Evolutionary conservation across 2,113 vertebrate species (phyloP), one percentile per base, ranked within the genome.

Genomic region (Saccopteryx leptura): DNA sequence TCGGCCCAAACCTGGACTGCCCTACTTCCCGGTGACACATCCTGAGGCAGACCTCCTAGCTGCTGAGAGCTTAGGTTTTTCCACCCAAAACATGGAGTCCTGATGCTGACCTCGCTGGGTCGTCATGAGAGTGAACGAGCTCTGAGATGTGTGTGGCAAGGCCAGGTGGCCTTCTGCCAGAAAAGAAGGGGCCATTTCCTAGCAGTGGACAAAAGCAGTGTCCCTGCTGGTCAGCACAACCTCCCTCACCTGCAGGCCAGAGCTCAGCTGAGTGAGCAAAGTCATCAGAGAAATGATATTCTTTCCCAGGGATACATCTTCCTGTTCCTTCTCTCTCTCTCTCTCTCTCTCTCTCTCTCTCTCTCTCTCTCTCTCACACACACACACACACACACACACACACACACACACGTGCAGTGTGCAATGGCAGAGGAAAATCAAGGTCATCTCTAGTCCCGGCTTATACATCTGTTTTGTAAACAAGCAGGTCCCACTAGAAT

Each of bases 81-180:
- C 66, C 31, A 33, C 9, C n/a, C 23, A 6, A 61, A 18, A 31
- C 7, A 14, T 15, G 46, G 58, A 19, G 50, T 6, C 1, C 23
- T 4, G 0, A 24, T 4, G 23, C 54, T 1, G 3, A 0, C 23
- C 68, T 50, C 50, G 13, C 1, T 7, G 26, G 52, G 14, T 11
- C 26, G 50, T 61, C 54, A 0, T 18, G 11, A 46, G 68, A 71
- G 0, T 14, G 54, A 28, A 60, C 3, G 28, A 21, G 54, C 54
- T 48, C 0, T 18, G 13, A n/a, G n/a, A 26, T 3, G 3, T 24
- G 3, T 1, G 19, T 33, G 63, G 68, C 58, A 19, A 74, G 1
- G 2, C 17, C 23, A 15, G 50, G 31, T 4, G 48, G 17, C 23
- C 39, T 48, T 19, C 69, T 28, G 17, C 60, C 7, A 8, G 13